A percentile compares a stretch with the other conserved stretches of the same genome.
Evolutionary conservation across 2,888 invertebrate genomes (phyloP).

Genomic region (Sisyra nigra): DNA sequence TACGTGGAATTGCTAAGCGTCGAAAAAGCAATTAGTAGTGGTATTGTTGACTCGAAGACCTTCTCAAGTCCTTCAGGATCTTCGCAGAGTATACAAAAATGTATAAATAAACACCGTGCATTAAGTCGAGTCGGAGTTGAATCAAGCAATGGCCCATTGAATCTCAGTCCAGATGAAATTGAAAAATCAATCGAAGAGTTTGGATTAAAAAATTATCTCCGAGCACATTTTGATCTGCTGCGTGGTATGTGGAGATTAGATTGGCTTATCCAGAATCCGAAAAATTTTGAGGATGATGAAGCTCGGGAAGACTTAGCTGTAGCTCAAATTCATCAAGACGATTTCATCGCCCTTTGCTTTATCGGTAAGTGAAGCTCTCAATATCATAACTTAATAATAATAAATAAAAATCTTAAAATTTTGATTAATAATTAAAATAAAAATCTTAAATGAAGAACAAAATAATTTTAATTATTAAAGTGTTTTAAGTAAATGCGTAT

Average conservation of each 20-base stretch:
- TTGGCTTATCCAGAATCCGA: conserved; percentile 26
- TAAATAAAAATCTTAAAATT: too few relatives aligned
- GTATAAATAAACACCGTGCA: conserved; percentile 1
- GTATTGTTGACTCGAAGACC: not conserved
- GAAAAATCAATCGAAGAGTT: conserved; percentile 14
- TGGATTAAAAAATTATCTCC: conserved; percentile 15
- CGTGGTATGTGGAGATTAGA: conserved; percentile 26
- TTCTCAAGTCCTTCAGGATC: too few relatives aligned
- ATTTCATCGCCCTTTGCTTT: conserved; percentile 38
- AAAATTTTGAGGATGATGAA: conserved; percentile 32
- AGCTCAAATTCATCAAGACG: conserved; percentile 15
- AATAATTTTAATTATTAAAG: too few relatives aligned
- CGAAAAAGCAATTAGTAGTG: conserved; percentile 1
- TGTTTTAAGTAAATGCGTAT: too few relatives aligned
- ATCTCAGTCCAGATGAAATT: conserved; percentile 3
- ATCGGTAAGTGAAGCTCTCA: conserved; percentile 30
- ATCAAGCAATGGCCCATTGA: not conserved
- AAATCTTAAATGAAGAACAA: too few relatives aligned
- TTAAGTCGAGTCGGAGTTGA: not conserved
- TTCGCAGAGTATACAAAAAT: not conserved
- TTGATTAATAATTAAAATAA: too few relatives aligned
- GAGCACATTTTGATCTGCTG: conserved; percentile 4
- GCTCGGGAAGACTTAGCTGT: conserved; percentile 22
- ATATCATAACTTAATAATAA: too few relatives aligned
- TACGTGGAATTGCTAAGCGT: conserved; percentile 3